Percentiles rank a stretch among this genome's conserved stretches.
These are phyloP conservation scores for Nasua narica DNA, from an alignment of 2,797 vertebrate genomes.

Conservation along the genomic window DNA sequence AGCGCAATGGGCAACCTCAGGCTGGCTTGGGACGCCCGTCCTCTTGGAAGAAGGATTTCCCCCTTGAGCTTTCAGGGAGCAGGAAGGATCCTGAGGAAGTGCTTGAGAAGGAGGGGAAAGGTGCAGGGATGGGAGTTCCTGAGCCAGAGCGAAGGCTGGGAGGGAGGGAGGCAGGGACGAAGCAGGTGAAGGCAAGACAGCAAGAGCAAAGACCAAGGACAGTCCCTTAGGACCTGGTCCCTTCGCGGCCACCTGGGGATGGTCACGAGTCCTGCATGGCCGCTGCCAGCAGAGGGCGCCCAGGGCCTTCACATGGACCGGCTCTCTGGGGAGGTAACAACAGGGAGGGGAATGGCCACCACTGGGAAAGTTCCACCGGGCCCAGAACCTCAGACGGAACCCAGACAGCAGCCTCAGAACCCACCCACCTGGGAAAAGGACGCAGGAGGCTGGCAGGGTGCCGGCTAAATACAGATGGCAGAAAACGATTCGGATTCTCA, in stretches of 20 bases:
- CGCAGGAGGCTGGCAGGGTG: rapidly evolving
- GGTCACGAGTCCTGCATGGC: neutral
- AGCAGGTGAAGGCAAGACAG: neutral
- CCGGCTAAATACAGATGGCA: too few species aligned
- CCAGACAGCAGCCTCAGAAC: neutral
- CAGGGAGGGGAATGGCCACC: rapidly evolving
- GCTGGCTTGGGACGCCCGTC: neutral
- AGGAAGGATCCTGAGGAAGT: neutral
- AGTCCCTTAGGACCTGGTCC: rapidly evolving
- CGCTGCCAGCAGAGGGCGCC: constrained; percentile 72
- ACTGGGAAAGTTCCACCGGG: neutral
- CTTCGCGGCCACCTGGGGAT: rapidly evolving
- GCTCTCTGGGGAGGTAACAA: neutral
- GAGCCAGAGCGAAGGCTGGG: too few species aligned
- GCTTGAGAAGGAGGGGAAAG: neutral
- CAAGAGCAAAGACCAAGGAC: neutral
- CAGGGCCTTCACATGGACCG: constrained; percentile 33
- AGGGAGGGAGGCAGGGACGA: neutral
- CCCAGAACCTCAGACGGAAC: neutral
- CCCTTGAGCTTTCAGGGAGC: neutral
- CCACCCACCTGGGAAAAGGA: neutral
- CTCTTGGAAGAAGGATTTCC: neutral
- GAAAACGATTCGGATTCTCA: neutral
- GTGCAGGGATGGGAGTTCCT: neutral
- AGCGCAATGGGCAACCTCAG: neutral